Evolutionary conservation across 2,797 vertebrate species (phyloP), one percentile per base, ranked within the genome.

Genomic region (Jordanella pulchra): DNA sequence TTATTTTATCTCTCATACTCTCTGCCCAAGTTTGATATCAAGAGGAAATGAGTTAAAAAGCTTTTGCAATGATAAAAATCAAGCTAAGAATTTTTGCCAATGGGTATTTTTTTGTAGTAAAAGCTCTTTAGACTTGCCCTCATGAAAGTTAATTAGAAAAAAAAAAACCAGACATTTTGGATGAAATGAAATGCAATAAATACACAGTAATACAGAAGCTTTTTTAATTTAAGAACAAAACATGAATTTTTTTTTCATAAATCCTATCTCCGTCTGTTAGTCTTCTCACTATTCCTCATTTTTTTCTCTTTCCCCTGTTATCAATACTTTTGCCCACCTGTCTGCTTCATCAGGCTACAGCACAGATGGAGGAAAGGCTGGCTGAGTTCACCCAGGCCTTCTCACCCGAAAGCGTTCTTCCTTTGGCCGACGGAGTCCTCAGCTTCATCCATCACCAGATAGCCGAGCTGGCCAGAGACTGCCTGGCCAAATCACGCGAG

Each of bases 401-500:
- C 11, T 95, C 95, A 48, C 96, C 97, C 0, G 97, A 97, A 71
- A 96, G 89, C 11, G 94, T 95, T 65, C 92, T 97, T 7, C 97
- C 95, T 0, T 88, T 98, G 75, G 94, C 93, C 0, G 97, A 98
- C 0, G 97, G 97, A 0, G 95, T 96, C 42, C 95, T 98, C 76
- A 98, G 96, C 91, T 98, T 98, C 87, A 98, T 98, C 84, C 97
- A 98, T 86, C 97, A 98, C 87, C 97, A 98, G 92, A 95, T 98
- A 67, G 94, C 94, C 0, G 97, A 98, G 89, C 93, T 98, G 91
- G 94, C 96, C 11, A 90, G 97, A 0, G 97, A 98, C 91, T 98
- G 97, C 87, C 90, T 98, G 90, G 92, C 92, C 86, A 97, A 97
- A 86, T 95, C 96, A 42, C 94, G 91, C 0, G 96, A 97, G 0